These are phyloP conservation scores for Sciurus carolinensis DNA, from an alignment of 2,797 vertebrate species.

Conservation along the genomic window DNA sequence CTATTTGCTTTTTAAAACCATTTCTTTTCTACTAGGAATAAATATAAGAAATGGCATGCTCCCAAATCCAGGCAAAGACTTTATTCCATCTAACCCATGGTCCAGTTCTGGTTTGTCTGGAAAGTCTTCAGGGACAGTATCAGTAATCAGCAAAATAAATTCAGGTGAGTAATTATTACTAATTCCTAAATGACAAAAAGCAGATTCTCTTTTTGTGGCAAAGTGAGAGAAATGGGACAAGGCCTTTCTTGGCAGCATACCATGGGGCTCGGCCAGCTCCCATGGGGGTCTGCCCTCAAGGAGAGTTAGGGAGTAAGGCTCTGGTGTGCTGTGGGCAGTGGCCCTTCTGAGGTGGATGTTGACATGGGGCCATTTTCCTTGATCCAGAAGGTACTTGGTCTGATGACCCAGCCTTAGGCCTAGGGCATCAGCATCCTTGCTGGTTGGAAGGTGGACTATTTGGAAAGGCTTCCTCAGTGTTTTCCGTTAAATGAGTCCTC, in stretches of 20 bases:
- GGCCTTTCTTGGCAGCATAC: neutral
- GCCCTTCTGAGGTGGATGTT: neutral
- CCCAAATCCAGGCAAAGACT: slow-evolving; percentile 92
- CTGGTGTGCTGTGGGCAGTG: neutral
- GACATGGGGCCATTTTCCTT: neutral
- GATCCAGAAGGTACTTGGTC: neutral
- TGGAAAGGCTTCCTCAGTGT: neutral
- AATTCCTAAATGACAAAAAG: neutral
- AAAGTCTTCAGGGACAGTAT: slow-evolving; percentile 88
- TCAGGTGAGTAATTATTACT: slow-evolving; percentile 91
- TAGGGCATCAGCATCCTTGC: too few species aligned
- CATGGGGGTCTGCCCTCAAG: rapidly evolving
- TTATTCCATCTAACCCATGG: slow-evolving; percentile 91
- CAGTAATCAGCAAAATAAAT: slow-evolving; percentile 91
- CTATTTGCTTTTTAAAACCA: slow-evolving; percentile 24
- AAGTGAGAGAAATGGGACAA: neutral
- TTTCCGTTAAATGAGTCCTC: neutral
- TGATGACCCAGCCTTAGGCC: neutral
- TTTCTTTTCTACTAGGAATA: slow-evolving; percentile 91
- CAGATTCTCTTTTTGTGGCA: neutral
- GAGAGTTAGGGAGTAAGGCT: too few species aligned
- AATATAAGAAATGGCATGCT: slow-evolving; percentile 92
- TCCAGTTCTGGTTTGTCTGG: slow-evolving; percentile 91
- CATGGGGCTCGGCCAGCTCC: neutral
- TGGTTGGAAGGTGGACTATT: neutral